phyloP scores from a whole-genome alignment of 1,140 invertebrate species.

The Elymnias hypermnestra region DNA sequence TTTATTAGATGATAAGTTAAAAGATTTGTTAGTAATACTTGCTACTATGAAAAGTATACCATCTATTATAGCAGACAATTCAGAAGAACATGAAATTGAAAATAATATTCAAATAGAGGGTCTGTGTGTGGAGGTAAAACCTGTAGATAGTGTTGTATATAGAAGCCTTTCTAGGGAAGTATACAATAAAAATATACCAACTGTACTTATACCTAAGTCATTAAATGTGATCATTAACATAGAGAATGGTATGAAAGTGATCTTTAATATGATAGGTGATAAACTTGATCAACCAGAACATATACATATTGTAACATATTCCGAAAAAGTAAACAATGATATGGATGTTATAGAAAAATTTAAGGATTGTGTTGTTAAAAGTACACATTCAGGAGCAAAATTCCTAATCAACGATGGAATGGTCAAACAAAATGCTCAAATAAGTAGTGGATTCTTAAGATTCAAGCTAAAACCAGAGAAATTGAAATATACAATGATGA shows the following conservation, averaged over 20 bases:
- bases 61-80: constrained; percentile 37
- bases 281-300: constrained; percentile 64
- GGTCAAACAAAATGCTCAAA: constrained; percentile 74
- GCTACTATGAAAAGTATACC: constrained; percentile 59
- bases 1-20: constrained; percentile 45
- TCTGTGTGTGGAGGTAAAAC: constrained; percentile 64
- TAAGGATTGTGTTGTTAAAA: constrained; percentile 76
- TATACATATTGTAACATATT: constrained; percentile 77
- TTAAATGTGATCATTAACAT: constrained; percentile 63
- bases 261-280: constrained; percentile 57
- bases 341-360: constrained; percentile 77
- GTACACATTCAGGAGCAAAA: constrained; percentile 70
- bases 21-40: constrained; percentile 48
- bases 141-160: constrained; percentile 53
- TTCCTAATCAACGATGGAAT: constrained; percentile 79
- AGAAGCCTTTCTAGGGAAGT: constrained; percentile 57
- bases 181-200: constrained; percentile 61
- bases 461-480: constrained; percentile 77
- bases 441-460: constrained; percentile 58
- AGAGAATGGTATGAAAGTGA: constrained; percentile 59
- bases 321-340: constrained; percentile 53
- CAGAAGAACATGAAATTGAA: constrained; percentile 33
- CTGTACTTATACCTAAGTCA: constrained; percentile 63
- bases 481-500: constrained; percentile 78
- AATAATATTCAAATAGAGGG: constrained; percentile 42